Base-by-base conservation (phyloP, 2,888 invertebrate genomes). In the Caradrina clavipalpis region DNA sequence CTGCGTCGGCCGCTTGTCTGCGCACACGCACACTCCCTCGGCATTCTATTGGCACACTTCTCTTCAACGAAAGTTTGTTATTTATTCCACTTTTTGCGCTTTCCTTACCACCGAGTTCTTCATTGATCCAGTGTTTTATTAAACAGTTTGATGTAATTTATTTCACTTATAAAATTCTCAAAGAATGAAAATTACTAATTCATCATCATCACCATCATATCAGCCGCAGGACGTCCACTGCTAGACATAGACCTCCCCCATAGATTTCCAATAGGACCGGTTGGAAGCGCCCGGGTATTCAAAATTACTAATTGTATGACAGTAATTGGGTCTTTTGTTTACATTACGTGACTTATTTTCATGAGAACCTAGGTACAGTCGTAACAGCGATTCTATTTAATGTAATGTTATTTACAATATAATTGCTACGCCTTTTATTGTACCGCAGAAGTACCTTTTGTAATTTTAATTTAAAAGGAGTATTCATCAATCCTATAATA, bases 1-100 rank as follows among this genome's bases (percentile, higher is more conserved):
- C 79, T 78, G 79, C 68, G 78, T 73, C 80, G 73, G 81, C 57
- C 62, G 74, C 62, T 79, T 65, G 73, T 79, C 76, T 79, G 83
- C 75, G 71, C 81, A 78, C 91, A 90, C 89, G 89, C 91, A 92
- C 89, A 80, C 69, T 83, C 74, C 84, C 83, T 81, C 86, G 89
- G 90, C 89, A 91, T 92, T 90, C 91, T 89, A 90, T 90, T 94
- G 90, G 91, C 94, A 93, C 91, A 93, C 89, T 93, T 93, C 89
- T 91, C 88, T 87, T 72, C 80, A 94, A 91, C 91, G 94, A 94
- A 94, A 94, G 94, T 94, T 90, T 86, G 86, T 93, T 92, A 90
- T 85, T 88, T 90, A 93, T 94, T 92, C 91, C 87, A 90, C 86
- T 91, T 92, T 92, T 93, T 93, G 89, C 88, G 87, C 89, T 91